Evolutionary conservation across 2,888 invertebrate species (phyloP), one percentile per base, ranked within the genome.

Genomic region (Nineta flava): DNA sequence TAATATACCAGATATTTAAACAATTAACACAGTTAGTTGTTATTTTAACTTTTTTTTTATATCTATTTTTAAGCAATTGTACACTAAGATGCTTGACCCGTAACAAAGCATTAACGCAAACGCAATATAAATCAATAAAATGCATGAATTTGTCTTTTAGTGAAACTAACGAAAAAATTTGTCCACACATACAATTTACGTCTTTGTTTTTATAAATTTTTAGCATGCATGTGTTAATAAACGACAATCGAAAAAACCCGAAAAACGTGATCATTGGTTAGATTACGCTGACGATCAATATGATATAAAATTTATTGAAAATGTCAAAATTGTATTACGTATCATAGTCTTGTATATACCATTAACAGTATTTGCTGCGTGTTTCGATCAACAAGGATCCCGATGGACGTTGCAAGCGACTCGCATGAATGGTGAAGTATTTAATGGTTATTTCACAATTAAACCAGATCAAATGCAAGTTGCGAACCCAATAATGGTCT

Each of bases 341-440:
- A 83, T 95, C 1, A 66, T 94, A 9, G 74, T 84, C 6, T 73
- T 95, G 2, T 95, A 87, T 62, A 67, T 95, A 21, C 96, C 97
- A 0, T 69, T 95, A 45, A 94, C 95, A 0, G 74, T 97, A n/a
- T 99, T 96, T 68, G 97, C 95, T 95, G 91, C 96, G 0, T 73
- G 97, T 0, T 96, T 86, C 65, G 21, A 21, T 19, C 13, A 21
- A 26, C 77, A 86, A 76, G 92, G 88, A 16, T 91, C 91, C 0
- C 75, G 87, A 52, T 94, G 93, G 93, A 90, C 91, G 0, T 83
- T 93, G 66, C 93, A 93, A 73, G 94, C 93, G 0, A 81, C 82
- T 10, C 75, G 83, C 55, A 93, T 95, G 93, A 72, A 84, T 58
- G 91, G 92, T 19, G 73, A 79, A 53, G 15, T 46, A 12, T 71